These are phyloP conservation scores for Caretta caretta DNA, from an alignment of 2,113 vertebrate species.

Conservation along the genomic window DNA sequence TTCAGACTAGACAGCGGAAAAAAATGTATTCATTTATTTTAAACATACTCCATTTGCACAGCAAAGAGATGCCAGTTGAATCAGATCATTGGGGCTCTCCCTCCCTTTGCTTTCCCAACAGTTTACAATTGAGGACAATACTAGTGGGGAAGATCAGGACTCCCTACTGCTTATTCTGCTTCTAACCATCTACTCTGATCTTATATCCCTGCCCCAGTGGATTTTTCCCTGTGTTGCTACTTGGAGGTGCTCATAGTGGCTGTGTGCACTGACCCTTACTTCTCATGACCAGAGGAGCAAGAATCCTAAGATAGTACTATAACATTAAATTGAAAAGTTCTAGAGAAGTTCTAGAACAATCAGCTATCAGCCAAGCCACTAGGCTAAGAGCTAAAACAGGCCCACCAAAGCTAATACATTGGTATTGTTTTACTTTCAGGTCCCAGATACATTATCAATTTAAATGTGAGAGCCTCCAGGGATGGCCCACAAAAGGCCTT, in stretches of 20 bases:
- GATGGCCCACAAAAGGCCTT: too few relatives aligned
- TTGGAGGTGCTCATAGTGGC: background rate
- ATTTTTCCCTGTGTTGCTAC: background rate
- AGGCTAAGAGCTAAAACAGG: too few relatives aligned
- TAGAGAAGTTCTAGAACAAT: too few relatives aligned
- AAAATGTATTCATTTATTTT: fast-evolving
- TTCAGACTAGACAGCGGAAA: background rate
- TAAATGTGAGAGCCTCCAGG: too few relatives aligned
- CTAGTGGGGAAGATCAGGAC: background rate
- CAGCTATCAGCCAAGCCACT: too few relatives aligned
- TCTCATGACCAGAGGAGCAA: background rate
- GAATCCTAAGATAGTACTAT: too few relatives aligned
- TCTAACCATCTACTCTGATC: background rate
- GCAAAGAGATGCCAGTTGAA: fast-evolving
- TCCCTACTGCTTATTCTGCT: background rate
- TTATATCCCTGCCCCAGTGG: background rate
- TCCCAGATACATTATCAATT: too few relatives aligned
- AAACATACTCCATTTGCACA: background rate
- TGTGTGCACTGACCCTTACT: background rate
- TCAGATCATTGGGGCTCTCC: background rate
- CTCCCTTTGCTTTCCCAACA: background rate
- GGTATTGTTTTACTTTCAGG: too few relatives aligned
- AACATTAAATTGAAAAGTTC: too few relatives aligned
- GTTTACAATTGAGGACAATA: background rate
- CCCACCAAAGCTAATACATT: too few relatives aligned